These are phyloP conservation scores for Pachypanchax playfairii DNA, from an alignment of 2,113 vertebrate genomes.

Conservation along the genomic window DNA sequence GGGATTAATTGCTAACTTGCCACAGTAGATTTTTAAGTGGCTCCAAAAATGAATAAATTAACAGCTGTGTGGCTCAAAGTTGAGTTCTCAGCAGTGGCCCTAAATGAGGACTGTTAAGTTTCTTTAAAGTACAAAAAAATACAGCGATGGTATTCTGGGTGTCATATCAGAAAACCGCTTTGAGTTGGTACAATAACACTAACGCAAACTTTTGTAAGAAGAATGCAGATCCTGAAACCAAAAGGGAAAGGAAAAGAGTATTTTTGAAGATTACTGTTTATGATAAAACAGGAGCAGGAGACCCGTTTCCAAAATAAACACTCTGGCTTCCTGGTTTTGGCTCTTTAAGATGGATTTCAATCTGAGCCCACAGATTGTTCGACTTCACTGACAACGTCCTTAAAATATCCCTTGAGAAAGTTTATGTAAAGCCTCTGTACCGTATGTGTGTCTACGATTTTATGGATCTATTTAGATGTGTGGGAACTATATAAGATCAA, in stretches of 20 bases:
- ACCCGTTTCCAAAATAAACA: conserved; percentile 66
- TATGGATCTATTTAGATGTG: conserved; percentile 29
- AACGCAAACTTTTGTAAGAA: conserved; percentile 34
- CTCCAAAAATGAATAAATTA: background rate
- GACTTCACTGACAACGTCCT: conserved; percentile 54
- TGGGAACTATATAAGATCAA: conserved; percentile 55
- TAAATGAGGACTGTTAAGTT: background rate
- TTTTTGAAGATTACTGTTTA: conserved; percentile 67
- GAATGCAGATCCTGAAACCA: conserved; percentile 49
- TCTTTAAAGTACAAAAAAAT: conserved; percentile 19
- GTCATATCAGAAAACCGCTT: conserved; percentile 18
- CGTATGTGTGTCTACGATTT: background rate
- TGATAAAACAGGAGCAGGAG: conserved; percentile 56
- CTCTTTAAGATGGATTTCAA: conserved; percentile 55
- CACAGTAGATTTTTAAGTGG: background rate
- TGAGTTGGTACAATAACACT: background rate
- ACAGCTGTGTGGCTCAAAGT: background rate
- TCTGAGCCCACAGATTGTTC: conserved; percentile 52
- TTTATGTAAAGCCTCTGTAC: conserved; percentile 42
- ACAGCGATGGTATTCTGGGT: conserved; percentile 25
- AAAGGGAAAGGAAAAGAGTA: conserved; percentile 39
- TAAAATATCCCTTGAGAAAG: conserved; percentile 72
- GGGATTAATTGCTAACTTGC: no score
- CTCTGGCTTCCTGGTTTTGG: conserved; percentile 51
- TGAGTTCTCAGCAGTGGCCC: background rate